Percentiles rank a stretch among this genome's conserved stretches.
Conservation (phyloP, 2,888 invertebrate species). For the Isoperla grammatica region DNA sequence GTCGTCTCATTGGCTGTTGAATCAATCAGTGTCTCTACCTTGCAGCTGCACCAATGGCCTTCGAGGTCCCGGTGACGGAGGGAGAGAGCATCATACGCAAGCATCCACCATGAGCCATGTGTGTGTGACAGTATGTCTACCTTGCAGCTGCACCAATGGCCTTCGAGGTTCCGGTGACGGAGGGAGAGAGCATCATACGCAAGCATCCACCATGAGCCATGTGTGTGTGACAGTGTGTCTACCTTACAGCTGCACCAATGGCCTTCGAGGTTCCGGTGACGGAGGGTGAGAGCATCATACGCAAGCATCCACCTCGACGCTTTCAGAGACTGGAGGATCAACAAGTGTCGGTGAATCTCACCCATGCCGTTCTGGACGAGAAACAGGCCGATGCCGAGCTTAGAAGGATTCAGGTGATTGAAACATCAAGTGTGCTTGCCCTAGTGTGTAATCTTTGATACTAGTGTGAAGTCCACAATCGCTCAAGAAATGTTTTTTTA, state of each 20-base stretch:
- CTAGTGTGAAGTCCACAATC: no score
- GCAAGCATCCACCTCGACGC: constrained; percentile 60
- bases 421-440: no score
- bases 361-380: constrained; percentile 56
- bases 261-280: constrained; percentile 42
- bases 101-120: no score
- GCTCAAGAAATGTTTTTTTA: constrained; percentile 45
- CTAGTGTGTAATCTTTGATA: no score
- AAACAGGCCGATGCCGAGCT: constrained; percentile 68
- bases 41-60: constrained; percentile 44
- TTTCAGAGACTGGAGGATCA: constrained; percentile 62
- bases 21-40: no score
- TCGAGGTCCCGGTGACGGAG: constrained; percentile 43
- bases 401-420: constrained; percentile 54
- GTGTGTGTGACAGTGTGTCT: no score
- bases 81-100: constrained; percentile 50
- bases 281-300: constrained; percentile 49
- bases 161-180: constrained; percentile 41
- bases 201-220: constrained; percentile 66
- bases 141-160: constrained; percentile 45
- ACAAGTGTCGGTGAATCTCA: constrained; percentile 52
- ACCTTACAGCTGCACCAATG: constrained; percentile 43
- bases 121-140: no score
- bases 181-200: constrained; percentile 49
- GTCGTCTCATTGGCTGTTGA: no score